Evolutionary conservation across 1,140 invertebrate genomes (phyloP), one percentile per base, ranked within the genome.

Genomic region (Lordiphosa collinella): DNA sequence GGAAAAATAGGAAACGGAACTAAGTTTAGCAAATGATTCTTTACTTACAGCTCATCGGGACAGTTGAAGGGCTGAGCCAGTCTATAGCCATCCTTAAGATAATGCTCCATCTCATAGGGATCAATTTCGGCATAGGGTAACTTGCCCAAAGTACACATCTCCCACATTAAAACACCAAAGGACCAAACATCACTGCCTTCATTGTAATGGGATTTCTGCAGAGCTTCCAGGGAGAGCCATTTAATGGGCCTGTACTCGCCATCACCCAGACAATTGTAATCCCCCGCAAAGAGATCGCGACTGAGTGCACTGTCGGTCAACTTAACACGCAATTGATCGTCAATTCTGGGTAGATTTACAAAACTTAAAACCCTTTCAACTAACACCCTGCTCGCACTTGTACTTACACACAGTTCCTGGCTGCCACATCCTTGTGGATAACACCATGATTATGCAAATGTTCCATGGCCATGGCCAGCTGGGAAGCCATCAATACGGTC

Each of bases 231-330:
- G 1, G 97, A 94, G 66, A 99, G 91, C 97, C 98, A 99, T 90
- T 98, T 98, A 56, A 99, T 94, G 7, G 97, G 97, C 59, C 97
- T 92, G 90, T 97, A 98, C 88, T 98, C 97, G 79, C 97, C 97
- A 90, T 98, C 97, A 3, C 96, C 96, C 47, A 98, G 90, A 88
- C 96, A 98, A 87, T 98, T 95, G 90, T 99, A 99, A 89, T 99
- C 98, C 3, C 93, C 93, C 0, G 97, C 95, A 89, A 98, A 99
- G 32, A 99, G 91, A 89, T 99, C 97, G 41, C 96, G 92, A 4
- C 96, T 94, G 16, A 99, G 90, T 9, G 97, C 95, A 88, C 95
- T 96, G 90, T 99, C 97, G n/a, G 95, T 94, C 40, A 99, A 92
- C 91, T 97, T 95, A 5, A 99, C 94, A 68, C 93, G 92, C 6